Conservation (phyloP, 2,888 invertebrate species). For the Philereme vetulata region DNA sequence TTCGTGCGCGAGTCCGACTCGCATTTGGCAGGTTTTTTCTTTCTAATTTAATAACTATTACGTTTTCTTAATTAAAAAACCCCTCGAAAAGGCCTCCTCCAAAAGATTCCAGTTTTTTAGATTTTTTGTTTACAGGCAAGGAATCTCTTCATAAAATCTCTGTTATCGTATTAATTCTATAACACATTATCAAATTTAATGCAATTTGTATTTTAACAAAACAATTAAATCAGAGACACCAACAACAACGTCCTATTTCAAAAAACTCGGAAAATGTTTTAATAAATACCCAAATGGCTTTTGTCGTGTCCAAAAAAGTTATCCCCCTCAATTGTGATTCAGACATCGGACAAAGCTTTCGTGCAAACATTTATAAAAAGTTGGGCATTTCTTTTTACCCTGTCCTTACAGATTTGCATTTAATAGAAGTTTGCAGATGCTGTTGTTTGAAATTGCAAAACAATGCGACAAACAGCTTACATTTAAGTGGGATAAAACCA, state of each 20-base stretch:
- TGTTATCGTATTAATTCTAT: no score
- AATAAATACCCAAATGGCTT: constrained; percentile 66
- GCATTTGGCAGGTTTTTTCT: no score
- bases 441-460: constrained; percentile 21
- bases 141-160: no score
- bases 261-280: constrained; percentile 66
- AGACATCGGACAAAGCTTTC: constrained; percentile 67
- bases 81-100: no score
- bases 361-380: constrained; percentile 71
- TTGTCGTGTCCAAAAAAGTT: constrained; percentile 58
- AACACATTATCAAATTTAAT: no score
- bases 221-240: constrained; percentile 22
- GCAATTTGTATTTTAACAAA: not conserved
- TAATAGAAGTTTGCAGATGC: constrained; percentile 45
- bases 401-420: constrained; percentile 55
- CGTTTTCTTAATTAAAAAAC: no score
- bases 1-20: no score
- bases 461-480: not conserved
- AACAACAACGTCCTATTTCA: constrained; percentile 30
- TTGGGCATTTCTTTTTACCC: constrained; percentile 57
- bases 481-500: not conserved
- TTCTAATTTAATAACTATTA: no score
- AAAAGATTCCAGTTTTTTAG: no score
- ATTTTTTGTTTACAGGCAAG: no score
- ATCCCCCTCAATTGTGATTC: constrained; percentile 61